These are phyloP conservation scores for Hipparchia sbordonii DNA, from an alignment of 2,888 invertebrate species.

Conservation along the genomic window DNA sequence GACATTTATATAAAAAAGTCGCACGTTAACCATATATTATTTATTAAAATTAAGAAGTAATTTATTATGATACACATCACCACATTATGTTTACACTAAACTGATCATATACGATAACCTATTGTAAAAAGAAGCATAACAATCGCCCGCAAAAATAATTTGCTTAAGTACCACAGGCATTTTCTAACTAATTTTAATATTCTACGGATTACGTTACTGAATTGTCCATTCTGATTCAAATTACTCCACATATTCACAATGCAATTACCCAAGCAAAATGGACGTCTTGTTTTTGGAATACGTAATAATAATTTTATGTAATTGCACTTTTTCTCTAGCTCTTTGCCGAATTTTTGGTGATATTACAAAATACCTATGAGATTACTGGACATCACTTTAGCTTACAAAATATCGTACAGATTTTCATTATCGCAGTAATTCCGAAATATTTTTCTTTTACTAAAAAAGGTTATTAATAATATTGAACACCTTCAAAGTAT, in stretches of 20 bases:
- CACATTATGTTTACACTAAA: neutral
- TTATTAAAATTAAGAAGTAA: neutral
- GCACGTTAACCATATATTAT: neutral
- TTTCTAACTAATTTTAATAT: conserved; percentile 30
- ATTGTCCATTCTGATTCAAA: conserved; percentile 47
- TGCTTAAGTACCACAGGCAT: conserved; percentile 36
- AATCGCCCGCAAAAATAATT: conserved; percentile 31
- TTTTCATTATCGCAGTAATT: conserved; percentile 39
- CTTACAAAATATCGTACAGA: conserved; percentile 31
- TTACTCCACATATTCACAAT: conserved; percentile 41
- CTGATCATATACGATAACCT: conserved; percentile 25
- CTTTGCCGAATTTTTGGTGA: conserved; percentile 54
- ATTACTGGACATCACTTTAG: conserved; percentile 45
- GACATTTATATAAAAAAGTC: neutral
- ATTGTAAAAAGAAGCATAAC: conserved; percentile 29
- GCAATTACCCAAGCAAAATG: conserved; percentile 68
- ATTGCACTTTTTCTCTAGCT: conserved; percentile 74
- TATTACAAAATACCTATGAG: conserved; percentile 47
- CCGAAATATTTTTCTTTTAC: conserved; percentile 28
- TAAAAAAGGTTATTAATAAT: conserved; percentile 38
- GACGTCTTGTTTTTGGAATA: conserved; percentile 65
- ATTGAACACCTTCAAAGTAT: conserved; percentile 40
- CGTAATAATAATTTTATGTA: conserved; percentile 62
- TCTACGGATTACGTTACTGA: conserved; percentile 29
- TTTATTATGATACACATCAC: neutral